A percentile compares a stretch with the other conserved stretches of the same genome.
Conservation (phyloP, 2,888 invertebrate species). For the Myopa tessellatipennis region DNA sequence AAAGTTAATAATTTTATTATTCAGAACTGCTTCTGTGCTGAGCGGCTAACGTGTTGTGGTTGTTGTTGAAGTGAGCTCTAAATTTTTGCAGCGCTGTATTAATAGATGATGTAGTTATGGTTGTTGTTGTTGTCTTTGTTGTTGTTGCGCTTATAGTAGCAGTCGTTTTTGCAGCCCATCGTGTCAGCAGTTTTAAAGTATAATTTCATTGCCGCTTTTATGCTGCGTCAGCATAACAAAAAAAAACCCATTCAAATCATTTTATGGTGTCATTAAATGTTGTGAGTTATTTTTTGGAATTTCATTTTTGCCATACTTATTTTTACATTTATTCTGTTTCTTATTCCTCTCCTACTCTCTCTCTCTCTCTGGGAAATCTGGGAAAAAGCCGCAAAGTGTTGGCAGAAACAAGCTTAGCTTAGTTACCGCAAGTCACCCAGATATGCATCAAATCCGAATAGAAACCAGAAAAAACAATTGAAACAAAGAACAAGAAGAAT, state of each 20-base stretch:
- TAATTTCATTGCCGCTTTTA: background rate
- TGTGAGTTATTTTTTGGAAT: background rate
- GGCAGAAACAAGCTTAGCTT: conserved; percentile 37
- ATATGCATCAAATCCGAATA: conserved; percentile 47
- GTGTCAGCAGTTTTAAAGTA: background rate
- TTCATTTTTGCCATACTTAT: too few relatives aligned
- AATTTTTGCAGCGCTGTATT: too few relatives aligned
- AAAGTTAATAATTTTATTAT: conserved; percentile 62
- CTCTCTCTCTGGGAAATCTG: too few relatives aligned
- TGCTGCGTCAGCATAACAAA: background rate
- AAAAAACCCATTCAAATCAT: background rate
- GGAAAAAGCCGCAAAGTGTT: conserved; percentile 45
- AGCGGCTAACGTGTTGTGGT: background rate
- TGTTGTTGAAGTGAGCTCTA: background rate
- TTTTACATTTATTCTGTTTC: too few relatives aligned
- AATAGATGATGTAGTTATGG: too few relatives aligned
- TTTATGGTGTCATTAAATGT: background rate
- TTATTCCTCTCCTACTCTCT: too few relatives aligned
- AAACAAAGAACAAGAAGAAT: conserved; percentile 35
- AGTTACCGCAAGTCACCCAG: conserved; percentile 45
- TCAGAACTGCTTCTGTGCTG: conserved; percentile 26
- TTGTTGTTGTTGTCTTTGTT: too few relatives aligned
- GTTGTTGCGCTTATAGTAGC: background rate
- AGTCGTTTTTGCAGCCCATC: background rate
- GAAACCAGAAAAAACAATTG: conserved; percentile 28